A percentile compares a stretch with the other conserved stretches of the same genome.
Conservation (phyloP, 2,797 vertebrate species). For the Vespertilio murinus region DNA sequence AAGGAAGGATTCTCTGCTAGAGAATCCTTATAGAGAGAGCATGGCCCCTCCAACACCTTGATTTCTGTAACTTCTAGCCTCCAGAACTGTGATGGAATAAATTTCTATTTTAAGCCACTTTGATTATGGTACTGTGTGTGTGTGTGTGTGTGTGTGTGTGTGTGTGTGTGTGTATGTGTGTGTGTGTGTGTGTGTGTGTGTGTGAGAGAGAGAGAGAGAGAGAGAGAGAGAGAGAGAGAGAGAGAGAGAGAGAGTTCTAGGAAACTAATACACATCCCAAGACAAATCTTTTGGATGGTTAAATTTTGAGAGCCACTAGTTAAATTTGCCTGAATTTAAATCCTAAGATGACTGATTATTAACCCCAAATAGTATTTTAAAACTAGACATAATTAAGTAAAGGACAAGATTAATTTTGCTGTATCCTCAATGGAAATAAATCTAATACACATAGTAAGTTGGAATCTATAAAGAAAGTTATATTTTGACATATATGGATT, state of each 20-base stretch:
- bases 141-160: too few species aligned
- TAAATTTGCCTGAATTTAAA: conserved; percentile 7
- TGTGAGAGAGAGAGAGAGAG: too few species aligned
- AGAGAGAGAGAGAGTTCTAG: neutral
- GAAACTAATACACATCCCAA: neutral
- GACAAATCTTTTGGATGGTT: neutral
- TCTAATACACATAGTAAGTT: neutral
- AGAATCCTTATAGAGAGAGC: neutral
- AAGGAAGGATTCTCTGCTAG: neutral
- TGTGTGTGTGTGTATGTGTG: too few species aligned
- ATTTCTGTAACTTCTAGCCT: neutral
- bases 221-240: too few species aligned
- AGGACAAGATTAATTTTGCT: neutral
- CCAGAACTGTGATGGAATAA: neutral
- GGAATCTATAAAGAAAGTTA: neutral
- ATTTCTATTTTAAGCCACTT: neutral
- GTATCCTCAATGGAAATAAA: neutral
- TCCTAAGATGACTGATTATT: neutral
- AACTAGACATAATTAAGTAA: neutral
- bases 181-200: neutral
- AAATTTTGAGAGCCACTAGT: neutral
- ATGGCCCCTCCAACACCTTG: neutral
- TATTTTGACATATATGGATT: neutral
- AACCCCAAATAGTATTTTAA: neutral
- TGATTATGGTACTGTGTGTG: neutral